Percentiles rank a stretch among this genome's conserved stretches.
phyloP scores from a whole-genome alignment of 2,113 vertebrate species.

The Hemicordylus capensis region DNA sequence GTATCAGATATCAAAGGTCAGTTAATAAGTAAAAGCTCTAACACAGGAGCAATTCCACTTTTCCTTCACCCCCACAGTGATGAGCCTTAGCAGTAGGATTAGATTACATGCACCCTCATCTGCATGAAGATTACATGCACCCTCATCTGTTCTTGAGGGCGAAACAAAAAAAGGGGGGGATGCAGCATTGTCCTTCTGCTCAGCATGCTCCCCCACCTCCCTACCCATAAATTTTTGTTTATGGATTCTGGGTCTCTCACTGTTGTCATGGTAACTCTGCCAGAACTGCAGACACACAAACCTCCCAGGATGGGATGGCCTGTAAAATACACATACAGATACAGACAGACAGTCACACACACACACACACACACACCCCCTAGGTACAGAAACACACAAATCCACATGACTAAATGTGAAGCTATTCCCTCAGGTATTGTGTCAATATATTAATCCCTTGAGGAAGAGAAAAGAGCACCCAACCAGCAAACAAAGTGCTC shows the following conservation, averaged over 20 bases:
- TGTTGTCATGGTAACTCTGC: constrained; percentile 65
- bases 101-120: not conserved
- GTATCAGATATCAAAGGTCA: not conserved
- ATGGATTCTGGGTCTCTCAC: constrained; percentile 38
- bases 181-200: not conserved
- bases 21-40: not conserved
- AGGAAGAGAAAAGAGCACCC: too few relatives aligned
- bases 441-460: not conserved
- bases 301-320: constrained; percentile 46
- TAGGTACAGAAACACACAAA: constrained; percentile 24
- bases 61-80: not conserved
- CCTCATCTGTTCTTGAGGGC: not conserved
- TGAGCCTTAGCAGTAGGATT: not conserved
- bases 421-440: not conserved
- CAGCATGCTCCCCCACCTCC: constrained; percentile 6
- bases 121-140: not conserved
- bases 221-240: constrained; percentile 54
- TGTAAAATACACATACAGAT: constrained; percentile 11
- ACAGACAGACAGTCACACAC: constrained; percentile 33
- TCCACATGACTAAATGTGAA: not conserved
- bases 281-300: constrained; percentile 34
- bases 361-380: constrained; percentile 31
- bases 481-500: too few relatives aligned
- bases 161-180: not conserved
- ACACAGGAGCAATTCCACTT: not conserved